Base-by-base conservation (phyloP, 2,113 vertebrate genomes). In the Chaenocephalus aceratus region DNA sequence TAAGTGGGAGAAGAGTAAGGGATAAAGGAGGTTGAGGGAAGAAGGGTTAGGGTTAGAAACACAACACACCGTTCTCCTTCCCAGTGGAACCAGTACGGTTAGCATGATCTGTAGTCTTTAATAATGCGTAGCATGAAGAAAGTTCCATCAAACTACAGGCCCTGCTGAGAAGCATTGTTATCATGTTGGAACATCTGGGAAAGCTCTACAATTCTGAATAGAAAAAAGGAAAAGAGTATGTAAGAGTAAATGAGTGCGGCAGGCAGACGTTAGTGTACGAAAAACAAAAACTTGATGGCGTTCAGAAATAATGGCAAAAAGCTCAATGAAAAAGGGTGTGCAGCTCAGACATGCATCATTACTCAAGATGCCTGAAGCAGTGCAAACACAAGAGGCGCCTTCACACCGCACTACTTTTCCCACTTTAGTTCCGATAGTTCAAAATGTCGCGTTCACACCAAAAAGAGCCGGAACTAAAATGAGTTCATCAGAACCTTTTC, bases 301-400 rank as follows among this genome's bases (percentile, higher is more conserved):
- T 13, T 5, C 4, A 12, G 11, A 60, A 46, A 59, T n/a, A 45
- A 34, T 75, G 46, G 41, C 4, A 0, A 65, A 48, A 54, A 9
- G 26, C 1, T 30, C 0, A 13, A 65, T 21, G 54, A 23, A 53
- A 53, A 66, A 75, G 45, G 52, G 61, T 46, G 11, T 72, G 49
- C 58, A 56, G 65, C 26, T 44, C 62, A 71, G 3, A 34, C 68
- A 77, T 83, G 84, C 74, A 48, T 30, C 36, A 41, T 41, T 10
- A 23, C 41, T 18, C 30, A 59, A 54, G 21, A 49, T 4, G 7
- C 46, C 26, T 26, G 34, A 66, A 72, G 52, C 46, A 78, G 70
- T 57, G 64, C 30, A 56, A 36, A 77, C 16, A 44, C 52, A 3
- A 49, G n/a, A 51, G 26, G 26, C 26, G 26, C 26, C 2, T 26